A percentile compares a stretch with the other conserved stretches of the same genome.
phyloP scores from a whole-genome alignment of 53 echinoderm and acorn worm species.

The Glandiceps talaboti region DNA sequence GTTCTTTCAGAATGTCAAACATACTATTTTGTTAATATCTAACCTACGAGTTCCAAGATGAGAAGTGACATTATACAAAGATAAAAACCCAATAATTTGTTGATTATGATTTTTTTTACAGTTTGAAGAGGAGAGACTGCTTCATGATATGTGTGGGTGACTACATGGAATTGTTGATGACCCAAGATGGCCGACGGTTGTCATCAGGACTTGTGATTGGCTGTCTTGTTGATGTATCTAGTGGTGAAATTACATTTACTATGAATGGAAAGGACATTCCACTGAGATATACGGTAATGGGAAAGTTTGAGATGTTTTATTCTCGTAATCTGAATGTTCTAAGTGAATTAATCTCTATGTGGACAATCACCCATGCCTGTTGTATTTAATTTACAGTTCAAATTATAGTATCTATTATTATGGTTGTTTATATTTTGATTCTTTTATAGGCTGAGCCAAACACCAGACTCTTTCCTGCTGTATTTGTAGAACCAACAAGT shows the following conservation, averaged over 20 bases:
- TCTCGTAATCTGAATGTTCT: background rate
- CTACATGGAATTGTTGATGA: slow-evolving; percentile 68
- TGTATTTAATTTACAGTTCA: too few relatives aligned
- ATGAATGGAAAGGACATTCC: slow-evolving; percentile 87
- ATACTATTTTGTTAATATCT: too few relatives aligned
- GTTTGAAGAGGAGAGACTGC: slow-evolving; percentile 77
- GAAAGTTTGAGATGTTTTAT: background rate
- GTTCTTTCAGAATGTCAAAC: too few relatives aligned
- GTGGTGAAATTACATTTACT: slow-evolving; percentile 68
- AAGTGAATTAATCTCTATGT: too few relatives aligned
- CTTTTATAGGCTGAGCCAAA: slow-evolving; percentile 53
- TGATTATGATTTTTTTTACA: too few relatives aligned
- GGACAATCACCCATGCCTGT: too few relatives aligned
- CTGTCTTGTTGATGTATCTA: slow-evolving; percentile 55
- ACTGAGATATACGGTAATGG: slow-evolving; percentile 53
- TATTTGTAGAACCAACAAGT: slow-evolving; percentile 69
- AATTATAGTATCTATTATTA: background rate
- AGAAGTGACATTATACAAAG: too few relatives aligned
- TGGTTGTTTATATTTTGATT: background rate
- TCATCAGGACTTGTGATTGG: slow-evolving; percentile 81
- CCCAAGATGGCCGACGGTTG: slow-evolving; percentile 70
- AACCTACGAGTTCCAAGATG: too few relatives aligned
- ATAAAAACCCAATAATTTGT: too few relatives aligned
- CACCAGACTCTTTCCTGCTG: slow-evolving; percentile 90
- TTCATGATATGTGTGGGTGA: slow-evolving; percentile 82